Conservation (phyloP, 2,797 vertebrate genomes). For the Hirundo rustica region DNA sequence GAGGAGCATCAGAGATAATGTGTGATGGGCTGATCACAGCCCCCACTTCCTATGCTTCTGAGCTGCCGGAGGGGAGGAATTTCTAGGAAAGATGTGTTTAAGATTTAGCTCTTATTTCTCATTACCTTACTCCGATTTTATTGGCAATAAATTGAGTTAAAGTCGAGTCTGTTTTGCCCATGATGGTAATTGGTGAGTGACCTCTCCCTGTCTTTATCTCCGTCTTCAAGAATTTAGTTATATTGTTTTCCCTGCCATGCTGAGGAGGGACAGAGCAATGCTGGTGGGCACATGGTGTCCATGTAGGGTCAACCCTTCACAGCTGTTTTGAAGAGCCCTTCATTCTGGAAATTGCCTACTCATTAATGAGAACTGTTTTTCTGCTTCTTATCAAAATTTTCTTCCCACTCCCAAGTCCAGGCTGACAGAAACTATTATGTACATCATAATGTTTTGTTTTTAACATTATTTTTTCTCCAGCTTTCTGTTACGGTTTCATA, state of each 20-base stretch:
- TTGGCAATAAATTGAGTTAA: background rate
- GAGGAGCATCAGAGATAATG: background rate
- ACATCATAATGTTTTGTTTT: background rate
- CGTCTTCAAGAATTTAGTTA: rapidly evolving
- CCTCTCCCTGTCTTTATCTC: background rate
- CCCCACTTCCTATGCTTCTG: background rate
- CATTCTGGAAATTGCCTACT: background rate
- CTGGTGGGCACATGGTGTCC: background rate
- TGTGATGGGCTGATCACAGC: background rate
- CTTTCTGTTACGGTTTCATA: background rate
- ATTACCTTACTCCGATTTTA: background rate
- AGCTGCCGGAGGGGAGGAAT: rapidly evolving
- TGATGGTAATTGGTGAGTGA: background rate
- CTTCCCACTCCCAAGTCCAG: background rate
- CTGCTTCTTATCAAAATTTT: background rate
- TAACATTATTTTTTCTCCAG: background rate
- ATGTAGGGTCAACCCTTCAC: background rate
- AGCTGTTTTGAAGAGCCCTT: background rate
- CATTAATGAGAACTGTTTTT: background rate
- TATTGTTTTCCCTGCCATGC: background rate
- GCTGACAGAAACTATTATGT: background rate
- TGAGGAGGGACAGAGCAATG: background rate
- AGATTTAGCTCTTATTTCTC: background rate
- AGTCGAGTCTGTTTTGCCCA: rapidly evolving
- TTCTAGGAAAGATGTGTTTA: background rate